These are phyloP conservation scores for Apogon talboti DNA, from an alignment of 2,797 vertebrate species.

Conservation along the genomic window DNA sequence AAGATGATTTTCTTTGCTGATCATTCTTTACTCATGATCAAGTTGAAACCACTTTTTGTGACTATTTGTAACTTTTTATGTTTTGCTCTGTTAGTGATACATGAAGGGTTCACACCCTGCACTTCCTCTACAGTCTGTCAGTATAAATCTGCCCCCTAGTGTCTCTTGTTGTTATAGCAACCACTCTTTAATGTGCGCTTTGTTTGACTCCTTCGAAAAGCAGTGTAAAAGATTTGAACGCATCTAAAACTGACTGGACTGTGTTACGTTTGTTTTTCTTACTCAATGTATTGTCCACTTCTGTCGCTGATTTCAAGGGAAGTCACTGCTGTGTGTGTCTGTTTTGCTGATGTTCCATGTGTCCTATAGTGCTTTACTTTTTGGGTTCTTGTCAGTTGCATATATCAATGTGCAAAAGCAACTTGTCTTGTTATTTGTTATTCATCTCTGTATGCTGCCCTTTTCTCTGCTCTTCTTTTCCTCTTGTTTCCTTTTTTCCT, in stretches of 20 bases:
- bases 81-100: constrained; percentile 9
- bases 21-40: not conserved
- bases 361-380: constrained; percentile 15
- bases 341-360: constrained; percentile 10
- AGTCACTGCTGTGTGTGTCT: constrained; percentile 22
- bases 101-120: constrained; percentile 35
- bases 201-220: not conserved
- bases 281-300: not conserved
- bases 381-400: constrained; percentile 42
- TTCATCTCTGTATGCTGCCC: constrained; percentile 51
- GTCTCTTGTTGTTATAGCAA: constrained; percentile 32
- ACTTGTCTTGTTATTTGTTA: constrained; percentile 49
- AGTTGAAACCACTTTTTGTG: constrained; percentile 4
- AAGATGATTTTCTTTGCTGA: not conserved
- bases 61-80: constrained; percentile 3
- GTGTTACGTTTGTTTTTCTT: not conserved
- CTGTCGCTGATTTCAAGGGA: too few relatives aligned
- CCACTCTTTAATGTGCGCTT: constrained; percentile 21
- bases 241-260: not conserved
- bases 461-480: constrained; percentile 11
- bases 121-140: constrained; percentile 43
- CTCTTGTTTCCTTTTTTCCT: constrained; percentile 20
- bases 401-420: constrained; percentile 41
- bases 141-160: constrained; percentile 69
- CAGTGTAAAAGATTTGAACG: not conserved